phyloP scores from a whole-genome alignment of 2,113 vertebrate genomes.

The Calyptommatus sinebrachiatus region DNA sequence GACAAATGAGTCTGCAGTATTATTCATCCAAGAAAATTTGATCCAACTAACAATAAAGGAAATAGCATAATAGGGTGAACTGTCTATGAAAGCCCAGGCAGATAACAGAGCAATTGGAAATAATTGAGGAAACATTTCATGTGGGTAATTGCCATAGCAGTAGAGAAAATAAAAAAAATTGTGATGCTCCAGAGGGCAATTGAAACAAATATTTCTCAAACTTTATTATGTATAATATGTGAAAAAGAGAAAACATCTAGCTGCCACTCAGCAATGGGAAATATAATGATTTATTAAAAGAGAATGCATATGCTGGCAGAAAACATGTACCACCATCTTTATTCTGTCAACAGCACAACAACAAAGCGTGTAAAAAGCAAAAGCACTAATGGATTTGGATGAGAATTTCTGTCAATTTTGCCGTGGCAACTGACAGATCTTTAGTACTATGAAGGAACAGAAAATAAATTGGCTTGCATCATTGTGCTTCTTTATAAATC shows the following conservation, averaged over 20 bases:
- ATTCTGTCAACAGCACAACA: neutral
- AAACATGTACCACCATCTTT: neutral
- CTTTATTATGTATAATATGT: neutral
- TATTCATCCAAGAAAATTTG: neutral
- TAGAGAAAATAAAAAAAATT: neutral
- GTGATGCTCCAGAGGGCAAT: neutral
- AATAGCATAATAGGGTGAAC: neutral
- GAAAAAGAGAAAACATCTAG: neutral
- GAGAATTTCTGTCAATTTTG: neutral
- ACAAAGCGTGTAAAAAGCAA: neutral
- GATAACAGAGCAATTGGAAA: neutral
- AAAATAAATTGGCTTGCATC: too few relatives aligned
- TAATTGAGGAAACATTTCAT: slow-evolving; percentile 7
- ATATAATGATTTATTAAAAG: neutral
- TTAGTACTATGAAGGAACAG: neutral
- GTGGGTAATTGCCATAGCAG: neutral
- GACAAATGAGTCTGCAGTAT: slow-evolving; percentile 8
- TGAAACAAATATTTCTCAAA: slow-evolving; percentile 11
- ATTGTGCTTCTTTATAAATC: too few relatives aligned
- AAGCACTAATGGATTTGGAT: neutral
- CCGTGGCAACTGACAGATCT: neutral
- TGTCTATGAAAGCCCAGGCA: neutral
- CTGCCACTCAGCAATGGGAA: neutral
- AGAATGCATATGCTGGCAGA: neutral
- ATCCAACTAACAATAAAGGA: slow-evolving; percentile 1